A percentile compares a stretch with the other conserved stretches of the same genome.
Conservation (phyloP, 2,888 invertebrate species). For the Hipparchia sbordonii region DNA sequence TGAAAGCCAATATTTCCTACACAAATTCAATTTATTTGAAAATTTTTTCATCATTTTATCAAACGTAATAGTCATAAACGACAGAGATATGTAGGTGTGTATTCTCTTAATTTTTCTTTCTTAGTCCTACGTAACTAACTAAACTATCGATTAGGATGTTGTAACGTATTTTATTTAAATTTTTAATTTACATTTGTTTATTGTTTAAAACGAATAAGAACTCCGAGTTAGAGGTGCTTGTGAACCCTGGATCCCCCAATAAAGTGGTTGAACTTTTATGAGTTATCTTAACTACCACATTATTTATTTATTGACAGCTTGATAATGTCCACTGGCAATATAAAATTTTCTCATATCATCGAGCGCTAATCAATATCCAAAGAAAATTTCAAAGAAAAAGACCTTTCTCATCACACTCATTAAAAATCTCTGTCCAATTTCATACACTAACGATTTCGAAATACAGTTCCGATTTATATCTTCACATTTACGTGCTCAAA, state of each 20-base stretch:
- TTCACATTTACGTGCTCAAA: slow-evolving; percentile 1
- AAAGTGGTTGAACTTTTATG: too few species aligned
- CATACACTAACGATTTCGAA: not conserved
- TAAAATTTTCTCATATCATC: not conserved
- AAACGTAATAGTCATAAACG: not conserved
- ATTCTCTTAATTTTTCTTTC: not conserved
- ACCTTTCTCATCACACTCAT: not conserved
- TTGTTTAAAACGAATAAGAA: too few species aligned
- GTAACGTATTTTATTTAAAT: too few species aligned
- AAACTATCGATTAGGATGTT: too few species aligned
- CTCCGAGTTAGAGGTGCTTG: too few species aligned
- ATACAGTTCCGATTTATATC: not conserved
- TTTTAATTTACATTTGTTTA: too few species aligned
- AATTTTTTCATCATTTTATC: not conserved
- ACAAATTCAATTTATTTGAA: slow-evolving; percentile 10
- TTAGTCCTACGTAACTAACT: too few species aligned
- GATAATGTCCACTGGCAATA: not conserved
- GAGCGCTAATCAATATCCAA: not conserved
- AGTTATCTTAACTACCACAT: too few species aligned
- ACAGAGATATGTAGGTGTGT: not conserved
- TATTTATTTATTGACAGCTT: too few species aligned
- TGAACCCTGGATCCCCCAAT: too few species aligned
- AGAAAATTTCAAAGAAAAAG: not conserved
- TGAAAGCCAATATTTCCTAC: slow-evolving; percentile 8
- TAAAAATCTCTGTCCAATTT: not conserved